Evolutionary conservation across 2,888 invertebrate genomes (phyloP), one percentile per base, ranked within the genome.

Genomic region (Dexiosoma caninum): DNA sequence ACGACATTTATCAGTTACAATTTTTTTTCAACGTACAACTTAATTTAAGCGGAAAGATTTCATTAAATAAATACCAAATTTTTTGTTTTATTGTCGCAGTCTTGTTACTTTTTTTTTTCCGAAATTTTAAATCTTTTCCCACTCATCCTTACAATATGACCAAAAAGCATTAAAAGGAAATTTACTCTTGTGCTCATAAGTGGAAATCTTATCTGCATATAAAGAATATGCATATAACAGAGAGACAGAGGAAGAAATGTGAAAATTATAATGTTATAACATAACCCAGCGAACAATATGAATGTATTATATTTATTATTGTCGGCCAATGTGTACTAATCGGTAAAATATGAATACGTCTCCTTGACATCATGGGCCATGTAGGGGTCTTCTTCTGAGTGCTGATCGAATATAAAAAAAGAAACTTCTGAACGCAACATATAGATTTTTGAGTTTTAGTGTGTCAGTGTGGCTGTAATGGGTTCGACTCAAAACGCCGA

Each of bases 91-190:
- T 14, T 19, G 0, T 2, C 9, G 27, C 27, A 27, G 27, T n/a
- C 27, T 5, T 27, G 27, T 27, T 27, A 6, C 14, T 16, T 1
- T 14, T 6, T 14, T 7, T 42, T 42, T 44, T 9, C 14, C 9
- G 14, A 6, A 16, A 16, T 44, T n/a, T 44, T 19, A 44, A 44
- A 44, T 19, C 8, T 1, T 44, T 44, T 44, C 3, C 7, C 19
- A 44, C n/a, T n/a, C n/a, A n/a, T n/a, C n/a, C n/a, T n/a, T n/a
- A n/a, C n/a, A n/a, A n/a, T n/a, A n/a, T n/a, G n/a, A n/a, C n/a
- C n/a, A n/a, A n/a, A n/a, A n/a, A n/a, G 14, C 19, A 19, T 19
- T 44, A 53, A 10, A 37, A 64, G 37, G 64, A 64, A 23, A 64
- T 64, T 27, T 40, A 42, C 14, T 40, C 37, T 32, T 12, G 30